Evolutionary conservation across 2,113 vertebrate species (phyloP).

Genomic region (Willisornis vidua): DNA sequence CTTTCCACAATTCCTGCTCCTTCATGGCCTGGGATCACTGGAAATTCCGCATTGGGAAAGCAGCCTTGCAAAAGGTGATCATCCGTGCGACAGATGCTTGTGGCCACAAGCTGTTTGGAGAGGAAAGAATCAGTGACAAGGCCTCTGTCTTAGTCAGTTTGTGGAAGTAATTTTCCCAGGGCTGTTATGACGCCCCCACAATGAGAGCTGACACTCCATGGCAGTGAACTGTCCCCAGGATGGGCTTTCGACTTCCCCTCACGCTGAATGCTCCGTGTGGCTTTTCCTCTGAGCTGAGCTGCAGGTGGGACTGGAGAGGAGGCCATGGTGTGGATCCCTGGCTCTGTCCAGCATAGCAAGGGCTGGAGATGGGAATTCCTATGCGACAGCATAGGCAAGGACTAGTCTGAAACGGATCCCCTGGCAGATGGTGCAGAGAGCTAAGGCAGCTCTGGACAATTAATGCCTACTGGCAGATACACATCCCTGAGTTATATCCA

Average conservation of each 20-base stretch:
- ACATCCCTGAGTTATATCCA: background rate
- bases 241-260: background rate
- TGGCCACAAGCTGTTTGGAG: slow-evolving; percentile 80
- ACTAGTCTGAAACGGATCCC: background rate
- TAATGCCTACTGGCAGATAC: too few species aligned
- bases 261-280: background rate
- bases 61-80: slow-evolving; percentile 74
- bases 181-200: background rate
- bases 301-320: background rate
- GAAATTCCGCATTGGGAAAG: slow-evolving; percentile 74
- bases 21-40: slow-evolving; percentile 84
- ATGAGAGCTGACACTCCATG: background rate
- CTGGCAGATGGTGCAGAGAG: background rate
- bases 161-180: background rate
- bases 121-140: fast-evolving
- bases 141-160: background rate
- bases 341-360: background rate
- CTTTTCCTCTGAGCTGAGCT: background rate
- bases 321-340: background rate
- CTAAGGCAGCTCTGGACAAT: background rate
- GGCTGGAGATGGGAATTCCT: background rate
- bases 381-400: background rate
- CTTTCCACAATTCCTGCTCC: slow-evolving; percentile 87
- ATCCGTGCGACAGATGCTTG: slow-evolving; percentile 83
- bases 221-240: too few species aligned